Percentiles rank a stretch among this genome's conserved stretches.
These are phyloP conservation scores for Strigamia transsilvanica DNA, from an alignment of 2,888 invertebrate genomes.

Conservation along the genomic window DNA sequence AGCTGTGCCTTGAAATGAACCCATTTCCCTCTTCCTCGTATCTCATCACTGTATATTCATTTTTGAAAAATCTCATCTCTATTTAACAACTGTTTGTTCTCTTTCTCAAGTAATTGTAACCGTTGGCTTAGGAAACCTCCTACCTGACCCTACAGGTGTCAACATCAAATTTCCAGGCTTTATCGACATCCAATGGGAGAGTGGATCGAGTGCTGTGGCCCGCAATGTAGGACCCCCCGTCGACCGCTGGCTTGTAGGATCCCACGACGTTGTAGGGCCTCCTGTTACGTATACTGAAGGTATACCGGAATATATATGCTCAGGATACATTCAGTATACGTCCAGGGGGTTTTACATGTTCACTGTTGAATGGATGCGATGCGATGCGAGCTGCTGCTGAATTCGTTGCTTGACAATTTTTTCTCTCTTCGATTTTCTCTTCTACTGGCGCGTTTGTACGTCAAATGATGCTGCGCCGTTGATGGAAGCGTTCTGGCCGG, in stretches of 20 bases:
- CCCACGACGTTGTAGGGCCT: conserved; percentile 78
- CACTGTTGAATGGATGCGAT: conserved; percentile 52
- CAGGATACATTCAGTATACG: conserved; percentile 99
- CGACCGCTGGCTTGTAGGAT: conserved; percentile 53
- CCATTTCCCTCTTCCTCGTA: conserved; percentile 43
- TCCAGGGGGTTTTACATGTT: conserved; percentile 80
- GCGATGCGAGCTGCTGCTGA: conserved; percentile 13
- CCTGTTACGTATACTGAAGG: conserved; percentile 99
- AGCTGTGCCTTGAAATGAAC: conserved; percentile 28
- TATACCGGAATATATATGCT: conserved; percentile 98
- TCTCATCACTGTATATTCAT: background rate
- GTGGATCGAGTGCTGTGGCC: conserved; percentile 6
- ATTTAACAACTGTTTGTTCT: background rate
- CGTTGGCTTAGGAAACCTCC: conserved; percentile 30
- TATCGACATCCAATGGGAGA: conserved; percentile 50
- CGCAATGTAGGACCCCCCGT: conserved; percentile 31
- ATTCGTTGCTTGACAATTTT: background rate
- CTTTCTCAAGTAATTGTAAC: conserved; percentile 25
- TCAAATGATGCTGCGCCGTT: background rate
- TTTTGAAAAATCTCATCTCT: conserved; percentile 26
- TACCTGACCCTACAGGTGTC: conserved; percentile 53
- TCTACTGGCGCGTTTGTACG: background rate
- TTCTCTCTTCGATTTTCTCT: background rate
- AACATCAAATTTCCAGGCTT: conserved; percentile 39
- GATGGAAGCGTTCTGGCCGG: background rate